These are phyloP conservation scores for Caretta caretta DNA, from an alignment of 2,113 vertebrate genomes.

Conservation along the genomic window DNA sequence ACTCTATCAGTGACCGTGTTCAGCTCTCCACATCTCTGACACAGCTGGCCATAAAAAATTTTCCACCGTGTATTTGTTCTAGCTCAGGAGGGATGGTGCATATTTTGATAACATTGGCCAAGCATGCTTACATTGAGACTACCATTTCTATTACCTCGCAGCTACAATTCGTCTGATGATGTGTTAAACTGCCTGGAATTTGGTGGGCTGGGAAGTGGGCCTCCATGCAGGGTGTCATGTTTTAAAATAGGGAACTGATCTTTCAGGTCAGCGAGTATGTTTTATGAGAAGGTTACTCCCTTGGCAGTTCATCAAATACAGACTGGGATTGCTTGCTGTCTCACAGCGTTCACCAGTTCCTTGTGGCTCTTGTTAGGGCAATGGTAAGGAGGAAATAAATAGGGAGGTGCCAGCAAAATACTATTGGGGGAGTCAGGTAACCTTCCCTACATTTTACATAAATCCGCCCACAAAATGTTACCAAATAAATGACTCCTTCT, in stretches of 20 bases:
- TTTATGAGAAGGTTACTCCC: background rate
- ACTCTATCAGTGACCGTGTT: background rate
- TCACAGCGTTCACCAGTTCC: background rate
- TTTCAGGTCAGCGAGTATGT: background rate
- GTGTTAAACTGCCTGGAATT: background rate
- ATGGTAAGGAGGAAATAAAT: background rate
- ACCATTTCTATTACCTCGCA: background rate
- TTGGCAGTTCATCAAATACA: background rate
- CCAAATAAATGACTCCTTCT: background rate
- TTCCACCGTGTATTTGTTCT: background rate
- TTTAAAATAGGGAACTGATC: background rate
- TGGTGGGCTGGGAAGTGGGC: background rate
- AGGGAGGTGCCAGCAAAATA: background rate
- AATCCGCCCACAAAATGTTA: background rate
- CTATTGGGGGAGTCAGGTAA: fast-evolving
- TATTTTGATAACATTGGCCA: background rate
- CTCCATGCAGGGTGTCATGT: background rate
- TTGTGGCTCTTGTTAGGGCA: background rate
- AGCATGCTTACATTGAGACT: background rate
- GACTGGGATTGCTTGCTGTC: background rate
- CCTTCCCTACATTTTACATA: background rate
- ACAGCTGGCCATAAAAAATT: conserved; percentile 26
- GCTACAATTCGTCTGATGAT: background rate
- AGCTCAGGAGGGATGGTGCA: background rate
- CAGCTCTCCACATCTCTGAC: background rate